Evolutionary conservation across 2,888 invertebrate genomes (phyloP), one percentile per base, ranked within the genome.

Genomic region (Digitonthophagus gazella): DNA sequence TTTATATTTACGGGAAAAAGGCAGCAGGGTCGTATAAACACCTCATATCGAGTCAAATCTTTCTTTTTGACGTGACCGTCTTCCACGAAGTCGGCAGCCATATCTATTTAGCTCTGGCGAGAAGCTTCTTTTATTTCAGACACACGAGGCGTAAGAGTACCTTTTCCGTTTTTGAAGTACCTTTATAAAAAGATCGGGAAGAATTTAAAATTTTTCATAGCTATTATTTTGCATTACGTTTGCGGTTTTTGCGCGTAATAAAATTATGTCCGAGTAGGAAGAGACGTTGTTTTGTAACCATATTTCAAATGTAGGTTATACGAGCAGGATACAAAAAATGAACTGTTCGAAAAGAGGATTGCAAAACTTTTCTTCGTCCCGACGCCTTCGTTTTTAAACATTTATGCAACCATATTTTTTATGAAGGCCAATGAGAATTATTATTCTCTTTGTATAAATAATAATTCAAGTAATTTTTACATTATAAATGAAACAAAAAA

Each of bases 281-380:
- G 72, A 75, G 74, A 74, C 70, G 54, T 65, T 74, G 75, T 79
- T 78, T 78, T 74, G 75, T 71, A 74, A 76, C 74, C 61, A 19
- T 70, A 66, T 63, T 75, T 74, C 67, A 76, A 79, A 82, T 81
- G 81, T 82, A 80, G 82, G 82, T 82, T 81, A 81, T 75, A 75
- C 74, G 73, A 78, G 72, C 76, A 78, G 78, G 77, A 78, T 77
- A 69, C 70, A 72, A 73, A 61, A 67, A 58, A 58, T 19, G 18
- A 61, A 61, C 57, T 57, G n/a, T 16, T 57, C 57, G 57, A 61
- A 61, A 61, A 61, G n/a, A n/a, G 16, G 18, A 19, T 61, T 61
- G n/a, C 61, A 61, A 19, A 54, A 54, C 64, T 14, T 64, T 44
- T 44, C 28, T 44, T 44, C 8, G 28, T 44, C 11, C 11, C 28